Base-by-base conservation (phyloP, 1,140 invertebrate genomes). In the Meloidogyne hapla region DNA sequence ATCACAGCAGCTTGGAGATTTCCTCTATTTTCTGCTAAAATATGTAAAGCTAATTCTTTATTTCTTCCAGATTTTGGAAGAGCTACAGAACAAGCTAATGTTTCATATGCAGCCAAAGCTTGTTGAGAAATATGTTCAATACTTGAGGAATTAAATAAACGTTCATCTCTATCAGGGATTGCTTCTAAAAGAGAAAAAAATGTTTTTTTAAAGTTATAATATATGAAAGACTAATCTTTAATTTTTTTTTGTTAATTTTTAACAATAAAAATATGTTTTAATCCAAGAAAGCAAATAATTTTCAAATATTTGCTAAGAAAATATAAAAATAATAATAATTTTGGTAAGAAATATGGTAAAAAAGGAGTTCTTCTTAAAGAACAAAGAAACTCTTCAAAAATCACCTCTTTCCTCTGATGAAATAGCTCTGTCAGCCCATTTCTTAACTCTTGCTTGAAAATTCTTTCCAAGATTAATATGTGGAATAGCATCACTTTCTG, bases 1-100 rank as follows among this genome's bases (percentile, higher is more conserved):
- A 81, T 81, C 4, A 88, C 82, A 13, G 87, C 76, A 5, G 84
- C 79, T 70, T 88, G 84, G 23, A 87, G 74, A 66, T 87, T 87
- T 5, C 87, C 85, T 61, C 86, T 85, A 71, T 87, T 85, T 75
- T 88, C 84, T 78, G 80, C 83, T n/a, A 98, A 89, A 62, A 96
- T 90, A 88, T 96, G 93, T 79, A 97, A 90, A 76, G 95, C 95
- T 85, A 94, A 93, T 88, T 98, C 95, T 84, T 94, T 93, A 88
- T 96, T 95, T 85, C 93, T 91, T 74, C 94, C 94, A 79, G 93
- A 93, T n/a, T 89, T 74, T 38, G 87, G 87, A 8, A 91, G 84
- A 68, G 89, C 89, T 72, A 89, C 87, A 81, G 88, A 89, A 80
- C 89, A 90, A 26, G 94, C 93, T 85, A 98, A 92, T 86, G 96